Conservation (phyloP, 2,113 vertebrate genomes). For the Otis tarda region DNA sequence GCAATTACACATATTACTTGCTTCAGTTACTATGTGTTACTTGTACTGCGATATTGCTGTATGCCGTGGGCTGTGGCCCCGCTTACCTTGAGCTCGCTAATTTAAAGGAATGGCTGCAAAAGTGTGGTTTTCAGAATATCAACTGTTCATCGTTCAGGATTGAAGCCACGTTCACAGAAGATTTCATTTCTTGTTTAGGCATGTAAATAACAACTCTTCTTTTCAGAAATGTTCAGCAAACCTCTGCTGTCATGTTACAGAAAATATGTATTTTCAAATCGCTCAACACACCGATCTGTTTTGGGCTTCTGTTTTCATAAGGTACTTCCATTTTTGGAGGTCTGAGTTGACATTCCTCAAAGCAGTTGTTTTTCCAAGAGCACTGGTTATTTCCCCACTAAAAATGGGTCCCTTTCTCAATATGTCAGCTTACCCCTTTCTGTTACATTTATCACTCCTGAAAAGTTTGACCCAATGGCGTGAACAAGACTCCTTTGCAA, state of each 20-base stretch:
- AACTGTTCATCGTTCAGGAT: neutral
- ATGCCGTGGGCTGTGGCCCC: neutral
- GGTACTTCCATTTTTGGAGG: neutral
- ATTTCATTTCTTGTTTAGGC: neutral
- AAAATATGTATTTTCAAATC: neutral
- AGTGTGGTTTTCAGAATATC: neutral
- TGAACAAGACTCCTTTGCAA: neutral
- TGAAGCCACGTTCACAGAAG: neutral
- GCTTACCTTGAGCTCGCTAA: neutral
- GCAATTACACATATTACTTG: neutral
- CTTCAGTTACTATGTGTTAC: neutral
- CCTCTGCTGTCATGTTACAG: neutral
- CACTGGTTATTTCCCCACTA: neutral
- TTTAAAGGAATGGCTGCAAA: neutral
- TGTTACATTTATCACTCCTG: neutral
- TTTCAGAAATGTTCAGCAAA: neutral
- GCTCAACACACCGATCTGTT: neutral
- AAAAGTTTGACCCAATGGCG: neutral
- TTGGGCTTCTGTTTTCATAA: neutral
- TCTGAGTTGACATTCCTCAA: neutral
- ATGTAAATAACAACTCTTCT: neutral
- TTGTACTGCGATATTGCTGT: neutral
- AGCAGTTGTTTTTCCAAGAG: neutral
- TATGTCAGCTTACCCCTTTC: accelerated
- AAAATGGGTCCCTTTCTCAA: neutral